Evolutionary conservation across 2,113 vertebrate species (phyloP), one percentile per base, ranked within the genome.

Genomic region (Anguilla rostrata): DNA sequence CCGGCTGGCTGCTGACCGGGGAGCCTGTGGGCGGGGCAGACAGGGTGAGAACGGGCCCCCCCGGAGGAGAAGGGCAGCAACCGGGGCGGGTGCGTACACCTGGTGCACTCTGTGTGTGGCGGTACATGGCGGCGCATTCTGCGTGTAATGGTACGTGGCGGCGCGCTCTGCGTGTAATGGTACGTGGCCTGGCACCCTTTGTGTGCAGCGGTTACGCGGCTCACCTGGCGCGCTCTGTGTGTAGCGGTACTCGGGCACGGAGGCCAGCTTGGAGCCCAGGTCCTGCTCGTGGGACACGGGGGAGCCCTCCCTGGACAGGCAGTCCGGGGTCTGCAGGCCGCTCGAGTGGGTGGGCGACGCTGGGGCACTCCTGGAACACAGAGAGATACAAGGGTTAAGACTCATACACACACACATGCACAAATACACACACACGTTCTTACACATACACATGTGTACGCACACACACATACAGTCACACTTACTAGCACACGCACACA

Each of bases 151-250:
- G n/a, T n/a, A n/a, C n/a, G n/a, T n/a, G n/a, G n/a, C n/a, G n/a
- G 34, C 34, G 34, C 34, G 34, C 34, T 34, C 34, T 34, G 34
- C 34, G 34, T 34, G 34, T 34, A 34, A 34, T 1, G 34, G 34
- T 1, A 34, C 34, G 34, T 2, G 9, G 43, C 43, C 2, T 9
- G 43, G 43, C 43, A 9, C 43, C 4, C 43, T 5, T 9, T 9
- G 43, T 9, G 43, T 9, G 41, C 9, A 26, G 46, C 2, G 43
- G 29, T 20, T 20, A 41, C 29, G 82, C 8, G 4, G 90, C 95
- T 96, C 91, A 99, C 98, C 98, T 78, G 98, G 98, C 3, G 98
- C 98, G 0, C 98, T 99, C 89, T 99, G 98, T 63, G 98, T 97
- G 93, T 98, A 99, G 80, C 98, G 96, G 84, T 97, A 99, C 93